A percentile compares a stretch with the other conserved stretches of the same genome.
Conservation (phyloP, 35 echinoderm and acorn worm species). For the Lytechinus variegatus region DNA sequence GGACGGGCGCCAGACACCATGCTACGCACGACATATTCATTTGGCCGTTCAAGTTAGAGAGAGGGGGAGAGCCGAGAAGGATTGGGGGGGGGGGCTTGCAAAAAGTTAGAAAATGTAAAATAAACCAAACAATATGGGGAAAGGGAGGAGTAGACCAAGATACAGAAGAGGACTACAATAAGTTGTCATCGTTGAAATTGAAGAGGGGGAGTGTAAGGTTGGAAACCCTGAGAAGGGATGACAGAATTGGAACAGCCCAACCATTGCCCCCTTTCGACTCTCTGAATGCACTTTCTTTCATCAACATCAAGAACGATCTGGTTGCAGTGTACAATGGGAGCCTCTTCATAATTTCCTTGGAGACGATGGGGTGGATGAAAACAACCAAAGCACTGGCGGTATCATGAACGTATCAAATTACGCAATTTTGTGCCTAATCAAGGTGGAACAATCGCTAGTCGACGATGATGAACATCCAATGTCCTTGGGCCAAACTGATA, state of each 20-base stretch:
- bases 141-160: neutral
- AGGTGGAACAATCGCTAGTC: neutral
- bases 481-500: neutral
- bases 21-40: too few species aligned
- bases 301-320: neutral
- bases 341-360: neutral
- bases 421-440: conserved; percentile 1
- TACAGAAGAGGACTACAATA: neutral
- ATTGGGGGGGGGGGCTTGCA: too few species aligned
- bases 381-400: neutral
- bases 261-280: neutral
- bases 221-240: neutral
- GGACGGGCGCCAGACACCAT: too few species aligned
- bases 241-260: neutral
- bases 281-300: neutral
- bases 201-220: too few species aligned
- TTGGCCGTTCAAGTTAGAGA: too few species aligned
- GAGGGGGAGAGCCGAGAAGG: too few species aligned
- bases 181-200: too few species aligned
- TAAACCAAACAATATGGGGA: too few species aligned
- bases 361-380: neutral
- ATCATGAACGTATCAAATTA: neutral
- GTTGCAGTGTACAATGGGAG: neutral
- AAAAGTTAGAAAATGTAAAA: too few species aligned
- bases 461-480: neutral